A percentile compares a stretch with the other conserved stretches of the same genome.
These are phyloP conservation scores for Pycnomerus fuliginosus DNA, from an alignment of 2,888 invertebrate species.

Conservation along the genomic window DNA sequence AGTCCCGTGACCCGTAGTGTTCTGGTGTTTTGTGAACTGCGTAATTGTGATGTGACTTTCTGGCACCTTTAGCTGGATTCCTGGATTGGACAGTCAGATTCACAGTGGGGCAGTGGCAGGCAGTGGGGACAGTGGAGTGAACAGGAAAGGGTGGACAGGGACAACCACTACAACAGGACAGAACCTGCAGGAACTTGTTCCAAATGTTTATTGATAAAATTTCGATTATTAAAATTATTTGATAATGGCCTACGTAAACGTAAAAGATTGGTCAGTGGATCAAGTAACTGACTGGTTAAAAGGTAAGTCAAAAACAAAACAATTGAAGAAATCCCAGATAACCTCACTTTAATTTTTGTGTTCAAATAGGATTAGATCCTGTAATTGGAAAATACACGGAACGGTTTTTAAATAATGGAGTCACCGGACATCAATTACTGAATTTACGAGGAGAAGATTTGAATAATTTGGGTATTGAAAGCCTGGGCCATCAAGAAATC, in stretches of 20 bases:
- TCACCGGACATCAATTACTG: conserved; percentile 80
- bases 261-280: conserved; percentile 87
- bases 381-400: conserved; percentile 78
- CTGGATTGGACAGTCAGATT: too few relatives aligned
- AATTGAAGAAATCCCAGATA: conserved; percentile 2
- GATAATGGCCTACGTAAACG: conserved; percentile 77
- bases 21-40: too few relatives aligned
- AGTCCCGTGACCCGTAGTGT: too few relatives aligned
- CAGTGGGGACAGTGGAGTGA: too few relatives aligned
- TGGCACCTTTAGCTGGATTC: too few relatives aligned
- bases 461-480: conserved; percentile 79
- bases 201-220: too few relatives aligned
- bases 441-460: conserved; percentile 86
- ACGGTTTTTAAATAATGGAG: conserved; percentile 75
- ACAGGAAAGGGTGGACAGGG: too few relatives aligned
- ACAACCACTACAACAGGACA: too few relatives aligned
- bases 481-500: conserved; percentile 91
- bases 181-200: too few relatives aligned
- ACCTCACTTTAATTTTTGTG: conserved; percentile 20
- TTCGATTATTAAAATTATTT: too few relatives aligned
- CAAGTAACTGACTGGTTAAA: conserved; percentile 89
- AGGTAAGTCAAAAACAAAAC: conserved; percentile 57
- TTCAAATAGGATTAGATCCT: conserved; percentile 69
- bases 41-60: too few relatives aligned
- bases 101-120: too few relatives aligned